Evolutionary conservation across 2,888 invertebrate species (phyloP), one percentile per base, ranked within the genome.

Genomic region (Pyrrhia umbra): DNA sequence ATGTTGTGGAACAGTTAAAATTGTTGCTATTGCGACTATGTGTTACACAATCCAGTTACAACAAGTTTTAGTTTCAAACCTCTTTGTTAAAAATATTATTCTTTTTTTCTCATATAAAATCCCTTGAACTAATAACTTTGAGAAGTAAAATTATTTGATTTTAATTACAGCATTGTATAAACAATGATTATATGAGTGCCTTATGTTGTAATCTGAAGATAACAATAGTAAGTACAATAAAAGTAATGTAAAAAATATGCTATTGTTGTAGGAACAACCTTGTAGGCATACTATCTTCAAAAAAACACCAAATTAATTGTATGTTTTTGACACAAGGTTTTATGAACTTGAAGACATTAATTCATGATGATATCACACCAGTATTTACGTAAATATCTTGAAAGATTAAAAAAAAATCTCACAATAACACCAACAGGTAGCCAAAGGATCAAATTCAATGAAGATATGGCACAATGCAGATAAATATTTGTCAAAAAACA

Each of bases 381-480:
- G 21, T 51, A 37, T 40, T 25, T 25, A 59, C 20, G 39, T n/a
- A 21, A 37, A 21, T 37, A 20, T 25, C 43, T 15, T 34, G 13
- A 46, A 10, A n/a, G 16, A 21, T 25, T 16, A 34, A 13, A 50
- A 61, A 59, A 15, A 15, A 54, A 62, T 51, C 13, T 20, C 6
- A 57, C 43, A 57, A 66, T 64, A 55, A 58, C 54, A 55, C 56
- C 68, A 80, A 80, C 78, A 80, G 80, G 78, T 77, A 68, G 67
- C 52, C 1, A 6, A 23, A 21, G 16, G 15, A 55, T 43, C 37
- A 63, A 15, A 51, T 21, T 51, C 10, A 18, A 9, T 37, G 20
- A 13, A 47, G 16, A 15, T 45, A 47, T 9, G 34, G 43, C 39
- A 13, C 13, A 23, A 15, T 30, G 15, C 18, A 43, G 37, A 51